A percentile compares a stretch with the other conserved stretches of the same genome.
Conservation (phyloP, 2,797 vertebrate genomes). For the Rhinella marina region DNA sequence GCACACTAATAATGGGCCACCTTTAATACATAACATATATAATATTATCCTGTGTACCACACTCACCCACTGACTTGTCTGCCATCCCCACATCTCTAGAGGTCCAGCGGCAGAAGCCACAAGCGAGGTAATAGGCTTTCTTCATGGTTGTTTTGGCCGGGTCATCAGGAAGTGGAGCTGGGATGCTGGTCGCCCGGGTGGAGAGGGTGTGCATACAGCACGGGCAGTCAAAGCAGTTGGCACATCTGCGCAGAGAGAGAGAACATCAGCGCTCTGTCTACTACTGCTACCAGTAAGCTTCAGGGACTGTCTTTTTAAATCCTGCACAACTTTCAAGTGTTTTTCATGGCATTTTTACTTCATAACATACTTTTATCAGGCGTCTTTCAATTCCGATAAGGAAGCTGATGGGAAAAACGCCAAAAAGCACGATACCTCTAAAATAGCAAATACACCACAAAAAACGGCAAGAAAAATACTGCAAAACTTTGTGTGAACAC, state of each 20-base stretch:
- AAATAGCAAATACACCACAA: no score
- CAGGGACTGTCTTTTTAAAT: background rate
- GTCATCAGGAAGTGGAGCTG: slow-evolving; percentile 92
- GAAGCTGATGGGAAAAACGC: no score
- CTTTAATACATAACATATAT: no score
- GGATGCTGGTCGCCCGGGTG: slow-evolving; percentile 95
- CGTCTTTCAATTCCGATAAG: no score
- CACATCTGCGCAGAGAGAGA: slow-evolving; percentile 78
- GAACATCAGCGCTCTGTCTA: background rate
- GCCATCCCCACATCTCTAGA: slow-evolving; percentile 98
- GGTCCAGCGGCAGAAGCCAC: slow-evolving; percentile 98
- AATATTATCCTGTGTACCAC: no score
- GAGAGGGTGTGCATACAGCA: slow-evolving; percentile 99
- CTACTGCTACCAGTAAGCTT: background rate
- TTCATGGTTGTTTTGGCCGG: slow-evolving; percentile 97
- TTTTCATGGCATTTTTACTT: no score
- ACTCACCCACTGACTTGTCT: slow-evolving; percentile 96
- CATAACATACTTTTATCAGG: no score
- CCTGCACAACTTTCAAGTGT: no score
- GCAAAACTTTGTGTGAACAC: no score
- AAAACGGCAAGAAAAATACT: no score
- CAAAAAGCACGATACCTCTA: no score
- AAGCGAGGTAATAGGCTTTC: slow-evolving; percentile 97
- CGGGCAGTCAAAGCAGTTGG: slow-evolving; percentile 98
- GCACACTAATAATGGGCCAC: no score